A percentile compares a stretch with the other conserved stretches of the same genome.
Evolutionary conservation across 2,888 invertebrate species (phyloP).

Genomic region (Agapostemon virescens): DNA sequence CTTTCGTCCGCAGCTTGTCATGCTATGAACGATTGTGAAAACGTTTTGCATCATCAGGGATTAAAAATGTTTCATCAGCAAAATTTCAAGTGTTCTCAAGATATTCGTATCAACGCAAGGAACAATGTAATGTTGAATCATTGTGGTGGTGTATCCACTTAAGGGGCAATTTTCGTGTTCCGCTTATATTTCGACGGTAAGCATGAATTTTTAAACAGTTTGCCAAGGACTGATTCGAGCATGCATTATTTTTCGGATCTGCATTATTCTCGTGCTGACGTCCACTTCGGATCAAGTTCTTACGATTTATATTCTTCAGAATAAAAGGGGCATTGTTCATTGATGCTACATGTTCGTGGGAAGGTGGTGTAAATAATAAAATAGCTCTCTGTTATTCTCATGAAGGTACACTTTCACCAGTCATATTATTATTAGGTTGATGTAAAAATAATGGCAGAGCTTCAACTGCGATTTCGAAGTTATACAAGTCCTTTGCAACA

Average conservation of each 20-base stretch:
- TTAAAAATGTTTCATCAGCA: constrained; percentile 28
- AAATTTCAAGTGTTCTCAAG: constrained; percentile 16
- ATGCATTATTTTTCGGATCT: background rate
- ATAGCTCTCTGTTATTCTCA: background rate
- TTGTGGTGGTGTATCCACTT: background rate
- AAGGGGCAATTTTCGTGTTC: background rate
- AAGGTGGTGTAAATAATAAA: too few relatives aligned
- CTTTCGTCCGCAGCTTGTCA: too few relatives aligned
- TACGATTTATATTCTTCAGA: background rate
- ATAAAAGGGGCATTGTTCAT: background rate
- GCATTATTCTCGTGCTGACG: background rate
- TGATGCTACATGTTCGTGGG: background rate
- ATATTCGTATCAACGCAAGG: constrained; percentile 24
- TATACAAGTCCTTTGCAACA: too few relatives aligned
- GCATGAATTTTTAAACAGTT: constrained; percentile 8
- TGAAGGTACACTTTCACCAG: background rate
- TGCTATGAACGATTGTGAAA: background rate
- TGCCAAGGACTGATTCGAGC: background rate
- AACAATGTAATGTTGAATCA: constrained; percentile 8
- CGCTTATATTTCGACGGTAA: constrained; percentile 10
- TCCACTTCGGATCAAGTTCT: background rate
- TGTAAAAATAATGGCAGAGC: too few relatives aligned
- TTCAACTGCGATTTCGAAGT: too few relatives aligned
- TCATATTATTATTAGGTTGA: too few relatives aligned
- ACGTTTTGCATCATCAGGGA: constrained; percentile 12